Evolutionary conservation across 2,113 vertebrate genomes (phyloP).

Genomic region (Ammospiza nelsoni): DNA sequence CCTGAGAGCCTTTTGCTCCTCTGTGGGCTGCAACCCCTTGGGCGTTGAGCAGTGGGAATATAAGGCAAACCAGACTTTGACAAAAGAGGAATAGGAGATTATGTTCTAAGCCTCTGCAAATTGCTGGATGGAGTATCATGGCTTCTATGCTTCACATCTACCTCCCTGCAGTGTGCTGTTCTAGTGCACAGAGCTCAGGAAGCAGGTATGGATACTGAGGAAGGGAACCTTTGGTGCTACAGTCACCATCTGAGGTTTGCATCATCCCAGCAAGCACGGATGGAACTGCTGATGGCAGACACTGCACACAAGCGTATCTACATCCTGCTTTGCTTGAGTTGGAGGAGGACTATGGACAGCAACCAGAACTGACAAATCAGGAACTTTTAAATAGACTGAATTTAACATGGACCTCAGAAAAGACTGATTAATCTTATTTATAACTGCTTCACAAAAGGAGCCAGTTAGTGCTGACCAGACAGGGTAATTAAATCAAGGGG

Average conservation of each 20-base stretch:
- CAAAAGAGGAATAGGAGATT: not conserved
- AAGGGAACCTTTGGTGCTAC: not conserved
- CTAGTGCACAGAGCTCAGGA: not conserved
- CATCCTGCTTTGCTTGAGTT: not conserved
- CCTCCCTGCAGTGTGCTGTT: not conserved
- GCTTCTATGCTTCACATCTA: not conserved
- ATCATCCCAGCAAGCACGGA: not conserved
- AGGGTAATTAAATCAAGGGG: not conserved
- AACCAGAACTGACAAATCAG: not conserved
- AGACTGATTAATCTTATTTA: not conserved
- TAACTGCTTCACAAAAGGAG: not conserved
- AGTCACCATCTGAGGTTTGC: not conserved
- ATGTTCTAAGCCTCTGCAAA: not conserved
- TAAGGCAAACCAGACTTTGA: not conserved
- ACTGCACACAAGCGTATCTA: not conserved
- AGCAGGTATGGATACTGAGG: not conserved
- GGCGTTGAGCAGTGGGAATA: not conserved
- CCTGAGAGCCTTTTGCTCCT: not conserved
- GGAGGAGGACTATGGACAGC: not conserved
- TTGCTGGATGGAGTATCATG: not conserved
- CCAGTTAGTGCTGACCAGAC: not conserved
- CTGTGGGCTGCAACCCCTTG: not conserved
- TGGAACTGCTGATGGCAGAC: not conserved
- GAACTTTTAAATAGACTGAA: not conserved
- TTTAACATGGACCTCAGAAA: not conserved